Base-by-base conservation (phyloP, 2,113 vertebrate genomes). In the Meleagris gallopavo region DNA sequence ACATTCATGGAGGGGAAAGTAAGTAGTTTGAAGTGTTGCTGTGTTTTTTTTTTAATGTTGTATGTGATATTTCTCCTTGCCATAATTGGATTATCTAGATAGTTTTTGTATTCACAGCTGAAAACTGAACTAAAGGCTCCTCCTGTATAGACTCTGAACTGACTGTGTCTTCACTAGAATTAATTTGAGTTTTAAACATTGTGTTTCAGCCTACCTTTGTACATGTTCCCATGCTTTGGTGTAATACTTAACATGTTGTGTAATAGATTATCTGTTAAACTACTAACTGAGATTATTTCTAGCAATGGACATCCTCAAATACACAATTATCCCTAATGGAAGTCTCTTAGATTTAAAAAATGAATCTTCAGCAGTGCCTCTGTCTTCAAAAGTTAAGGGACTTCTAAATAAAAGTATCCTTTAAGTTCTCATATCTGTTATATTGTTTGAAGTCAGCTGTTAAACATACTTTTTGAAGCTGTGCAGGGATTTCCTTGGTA, bases 1-100 rank as follows among this genome's bases (percentile, higher is more conserved):
- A 97, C 99, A 99, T 98, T 99, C 99, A 90, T 99, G 99, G 99
- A 99, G 99, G 93, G 99, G 99, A 93, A 99, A 99, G 99, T 99
- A 98, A 99, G 99, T 98, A 80, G 18, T 85, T 69, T 77, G 45
- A 85, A 90, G 5, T 87, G 55, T 58, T 32, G 94, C 10, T 65
- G n/a, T 96, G 40, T 10, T 6, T 43, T 43, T 43, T 84, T 15
- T 54, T 45, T 89, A 58, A 72, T 29, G 9, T 25, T 41, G 13
- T n/a, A 14, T 18, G 20, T 46, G 32, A 46, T 10, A 17, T 29
- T 70, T 48, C 41, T 76, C 1, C 3, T 89, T 16, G 58, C 20
- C 7, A 2, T 55, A 81, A 30, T 4, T 86, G 8, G 38, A 32
- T 83, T 83, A 67, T 43, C 29, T 25, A 13, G 22, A 4, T 86